phyloP scores from a whole-genome alignment of 2,888 invertebrate species.

The Tipula helvola region DNA sequence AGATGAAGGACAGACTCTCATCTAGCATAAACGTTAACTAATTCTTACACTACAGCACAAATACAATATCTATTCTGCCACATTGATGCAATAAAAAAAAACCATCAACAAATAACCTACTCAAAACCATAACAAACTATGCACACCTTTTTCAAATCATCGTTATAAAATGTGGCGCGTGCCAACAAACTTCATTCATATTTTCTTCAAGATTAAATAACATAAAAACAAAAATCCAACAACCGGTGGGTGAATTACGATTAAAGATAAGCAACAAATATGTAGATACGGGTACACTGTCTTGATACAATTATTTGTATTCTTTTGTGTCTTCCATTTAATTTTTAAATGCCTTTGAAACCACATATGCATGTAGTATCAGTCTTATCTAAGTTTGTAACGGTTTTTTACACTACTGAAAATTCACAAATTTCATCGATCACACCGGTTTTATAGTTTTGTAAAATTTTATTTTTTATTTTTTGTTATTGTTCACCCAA shows the following conservation, averaged over 20 bases:
- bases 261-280: not conserved
- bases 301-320: not conserved
- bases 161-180: not conserved
- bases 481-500: not conserved
- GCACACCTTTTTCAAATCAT: not conserved
- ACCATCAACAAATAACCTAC: not conserved
- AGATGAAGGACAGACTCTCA: no score
- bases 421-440: not conserved
- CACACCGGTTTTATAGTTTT: not conserved
- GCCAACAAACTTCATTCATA: not conserved
- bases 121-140: not conserved
- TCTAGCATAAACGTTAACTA: no score
- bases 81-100: no score
- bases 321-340: not conserved
- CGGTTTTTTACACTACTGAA: not conserved
- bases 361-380: not conserved
- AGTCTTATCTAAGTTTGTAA: not conserved
- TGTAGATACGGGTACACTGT: not conserved
- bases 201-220: not conserved
- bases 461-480: not conserved
- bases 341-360: not conserved
- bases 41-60: no score
- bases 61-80: no score
- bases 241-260: not conserved
- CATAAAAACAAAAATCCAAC: not conserved